Conservation (phyloP, 2,113 vertebrate species). For the Ochotona curzoniae region DNA sequence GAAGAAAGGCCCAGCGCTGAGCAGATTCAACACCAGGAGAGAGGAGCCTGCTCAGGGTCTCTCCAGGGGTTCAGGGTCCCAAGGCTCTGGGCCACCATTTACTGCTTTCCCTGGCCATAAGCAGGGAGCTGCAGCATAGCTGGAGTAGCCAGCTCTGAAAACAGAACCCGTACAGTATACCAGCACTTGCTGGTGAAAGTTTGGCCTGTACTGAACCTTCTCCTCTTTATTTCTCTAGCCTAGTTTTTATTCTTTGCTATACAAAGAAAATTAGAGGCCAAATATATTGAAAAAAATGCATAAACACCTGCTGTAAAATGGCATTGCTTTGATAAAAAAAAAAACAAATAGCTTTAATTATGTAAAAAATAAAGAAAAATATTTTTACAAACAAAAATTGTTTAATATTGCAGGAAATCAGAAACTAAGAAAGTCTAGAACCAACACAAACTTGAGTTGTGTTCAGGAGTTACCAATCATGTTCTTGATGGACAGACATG, state of each 20-base stretch:
- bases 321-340: background rate
- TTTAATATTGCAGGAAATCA: background rate
- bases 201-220: too few species aligned
- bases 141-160: too few species aligned
- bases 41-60: too few species aligned
- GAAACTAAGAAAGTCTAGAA: background rate
- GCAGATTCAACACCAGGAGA: too few species aligned
- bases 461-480: background rate
- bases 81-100: too few species aligned
- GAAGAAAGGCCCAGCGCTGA: background rate
- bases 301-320: background rate
- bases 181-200: too few species aligned
- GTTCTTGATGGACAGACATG: accelerated
- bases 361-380: background rate
- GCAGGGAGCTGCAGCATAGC: too few species aligned
- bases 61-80: too few species aligned
- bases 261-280: background rate
- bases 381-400: background rate
- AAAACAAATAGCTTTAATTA: slow-evolving; percentile 12
- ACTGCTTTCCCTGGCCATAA: too few species aligned
- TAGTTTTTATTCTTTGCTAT: background rate
- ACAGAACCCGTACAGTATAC: too few species aligned
- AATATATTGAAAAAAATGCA: background rate
- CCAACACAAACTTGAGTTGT: background rate
- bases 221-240: background rate